These are phyloP conservation scores for Timandra comae DNA, from an alignment of 2,888 invertebrate genomes.

Conservation along the genomic window DNA sequence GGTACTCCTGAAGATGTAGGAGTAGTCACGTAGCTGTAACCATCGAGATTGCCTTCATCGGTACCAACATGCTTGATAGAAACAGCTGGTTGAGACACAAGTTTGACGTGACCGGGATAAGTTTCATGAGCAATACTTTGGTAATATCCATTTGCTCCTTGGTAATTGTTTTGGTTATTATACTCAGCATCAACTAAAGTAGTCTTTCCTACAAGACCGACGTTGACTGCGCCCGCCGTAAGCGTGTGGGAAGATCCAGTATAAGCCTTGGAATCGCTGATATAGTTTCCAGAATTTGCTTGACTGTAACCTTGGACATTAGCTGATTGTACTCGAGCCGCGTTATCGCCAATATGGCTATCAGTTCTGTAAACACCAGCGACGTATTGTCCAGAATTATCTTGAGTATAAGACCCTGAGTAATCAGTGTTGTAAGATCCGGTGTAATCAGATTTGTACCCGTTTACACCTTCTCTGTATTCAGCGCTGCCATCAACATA, in stretches of 20 bases:
- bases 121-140: constrained; percentile 31
- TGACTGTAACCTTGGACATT: constrained; percentile 36
- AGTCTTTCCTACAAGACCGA: constrained; percentile 69
- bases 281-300: constrained; percentile 47
- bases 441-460: constrained; percentile 21
- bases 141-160: constrained; percentile 26
- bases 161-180: constrained; percentile 41
- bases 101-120: constrained; percentile 38
- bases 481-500: constrained; percentile 33
- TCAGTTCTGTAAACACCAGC: constrained; percentile 49
- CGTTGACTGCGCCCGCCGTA: constrained; percentile 66
- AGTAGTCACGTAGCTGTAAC: constrained; percentile 54
- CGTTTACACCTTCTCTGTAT: constrained; percentile 5
- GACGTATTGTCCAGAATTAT: constrained; percentile 45
- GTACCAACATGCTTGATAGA: constrained; percentile 59
- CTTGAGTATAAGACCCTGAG: constrained; percentile 39
- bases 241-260: constrained; percentile 59
- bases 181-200: constrained; percentile 56
- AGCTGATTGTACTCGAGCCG: constrained; percentile 15
- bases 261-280: constrained; percentile 45
- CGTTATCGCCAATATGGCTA: constrained; percentile 39
- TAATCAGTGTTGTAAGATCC: constrained; percentile 34
- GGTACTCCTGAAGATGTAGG: constrained; percentile 64
- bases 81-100: constrained; percentile 52
- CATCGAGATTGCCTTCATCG: constrained; percentile 49